Percentiles rank a stretch among this genome's conserved stretches.
Evolutionary conservation across 2,113 vertebrate species (phyloP).

Genomic region (Corydoras maculifer): DNA sequence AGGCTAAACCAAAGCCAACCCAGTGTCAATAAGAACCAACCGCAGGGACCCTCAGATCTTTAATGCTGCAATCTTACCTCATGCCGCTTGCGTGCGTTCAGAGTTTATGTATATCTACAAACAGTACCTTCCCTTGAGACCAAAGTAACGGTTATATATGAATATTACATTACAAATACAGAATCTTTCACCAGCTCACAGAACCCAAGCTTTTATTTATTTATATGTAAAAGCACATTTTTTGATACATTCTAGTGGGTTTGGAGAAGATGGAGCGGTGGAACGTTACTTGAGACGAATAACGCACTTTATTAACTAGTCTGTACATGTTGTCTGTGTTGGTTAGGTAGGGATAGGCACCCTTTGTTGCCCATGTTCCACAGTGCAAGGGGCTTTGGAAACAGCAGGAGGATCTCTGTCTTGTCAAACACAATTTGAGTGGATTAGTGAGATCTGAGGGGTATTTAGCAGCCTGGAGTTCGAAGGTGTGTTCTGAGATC

Average conservation of each 20-base stretch:
- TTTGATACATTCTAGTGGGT: too few relatives aligned
- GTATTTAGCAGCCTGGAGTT: constrained; percentile 72
- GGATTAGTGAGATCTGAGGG: constrained; percentile 64
- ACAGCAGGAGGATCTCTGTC: constrained; percentile 55
- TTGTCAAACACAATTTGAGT: constrained; percentile 60
- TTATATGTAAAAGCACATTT: not conserved
- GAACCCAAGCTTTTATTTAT: not conserved
- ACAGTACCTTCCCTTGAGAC: constrained; percentile 18
- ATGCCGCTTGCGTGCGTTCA: constrained; percentile 19
- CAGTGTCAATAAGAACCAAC: constrained; percentile 63
- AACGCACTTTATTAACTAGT: constrained; percentile 29
- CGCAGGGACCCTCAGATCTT: constrained; percentile 51
- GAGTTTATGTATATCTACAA: constrained; percentile 25
- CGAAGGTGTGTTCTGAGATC: constrained; percentile 54
- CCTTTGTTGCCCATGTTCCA: constrained; percentile 38
- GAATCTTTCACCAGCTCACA: not conserved
- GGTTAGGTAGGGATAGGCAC: constrained; percentile 36
- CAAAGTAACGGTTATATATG: constrained; percentile 21
- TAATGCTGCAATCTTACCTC: constrained; percentile 17
- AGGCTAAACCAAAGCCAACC: constrained; percentile 76
- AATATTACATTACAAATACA: constrained; percentile 1
- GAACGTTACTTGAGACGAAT: constrained; percentile 28
- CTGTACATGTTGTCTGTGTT: constrained; percentile 50
- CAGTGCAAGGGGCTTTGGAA: constrained; percentile 39
- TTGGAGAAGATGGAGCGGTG: not conserved